Evolutionary conservation across 1,140 invertebrate genomes (phyloP), one percentile per base, ranked within the genome.

Genomic region (Atopsyche davidsoni): DNA sequence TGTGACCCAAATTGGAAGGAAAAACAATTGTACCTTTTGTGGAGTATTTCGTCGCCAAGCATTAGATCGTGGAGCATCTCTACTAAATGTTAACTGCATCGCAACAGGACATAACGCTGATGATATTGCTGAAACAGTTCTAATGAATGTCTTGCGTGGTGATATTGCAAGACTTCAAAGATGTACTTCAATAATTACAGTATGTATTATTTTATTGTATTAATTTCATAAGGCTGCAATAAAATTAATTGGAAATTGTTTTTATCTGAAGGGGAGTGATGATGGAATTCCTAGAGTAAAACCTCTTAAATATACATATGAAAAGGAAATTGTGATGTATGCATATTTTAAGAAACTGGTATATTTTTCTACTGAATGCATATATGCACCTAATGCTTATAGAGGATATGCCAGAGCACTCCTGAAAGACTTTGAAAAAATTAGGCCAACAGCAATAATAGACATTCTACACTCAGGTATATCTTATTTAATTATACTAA

Each of bases 281-380:
- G 92, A 89, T 50, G 77, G 85, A 13, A 89, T 98, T 58, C 90
- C 92, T 3, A 75, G 95, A 59, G 94, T 92, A 43, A 99, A 99
- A 69, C 97, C 96, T 4, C 82, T 99, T 17, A 99, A 98, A 68
- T 99, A 98, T 64, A 88, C 93, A 2, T 99, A 98, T 69, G 96
- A 99, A 71, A 99, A 99, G 66, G 97, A 99, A 76, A 99, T 99
- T 65, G 97, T 99, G 0, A 96, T 99, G 91, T 99, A 98, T 76
- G 95, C 95, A 1, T 93, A 96, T 70, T 97, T 93, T 65, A 95
- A 95, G 67, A 89, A 90, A 60, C 69, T 99, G n/a, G 83, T 97
- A 31, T 99, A 99, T 66, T 99, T 99, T 72, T 97, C 94, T 7
- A 99, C 96, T 0, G 97, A 99, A 70, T 99, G 96, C 75, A 83